Base-by-base conservation (phyloP, 2,113 vertebrate genomes). In the Alligator mississippiensis region DNA sequence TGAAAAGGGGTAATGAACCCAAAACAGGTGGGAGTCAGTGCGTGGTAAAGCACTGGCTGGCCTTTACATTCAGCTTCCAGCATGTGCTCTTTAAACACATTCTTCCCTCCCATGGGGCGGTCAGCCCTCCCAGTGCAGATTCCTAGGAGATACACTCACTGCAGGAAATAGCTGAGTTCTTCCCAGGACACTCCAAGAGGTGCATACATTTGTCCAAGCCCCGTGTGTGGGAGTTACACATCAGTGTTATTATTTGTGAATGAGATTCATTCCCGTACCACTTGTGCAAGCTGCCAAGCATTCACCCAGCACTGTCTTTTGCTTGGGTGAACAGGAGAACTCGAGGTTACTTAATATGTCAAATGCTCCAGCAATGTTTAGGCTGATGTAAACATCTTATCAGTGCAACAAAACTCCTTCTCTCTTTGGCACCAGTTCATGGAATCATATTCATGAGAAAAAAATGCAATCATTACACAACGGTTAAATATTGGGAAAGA, bases 361-460 rank as follows among this genome's bases (percentile, higher is more conserved):
- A 97, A 82, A 76, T 38, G 72, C 93, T 93, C 95, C 86, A 80
- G 96, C 54, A 80, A 94, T 93, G 93, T 96, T 97, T 91, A 91
- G 92, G 97, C 96, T 96, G 97, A 98, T 97, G 96, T 96, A 97
- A 98, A 98, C 96, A 97, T 97, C 98, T 98, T 98, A 98, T 98
- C 97, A 2, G 94, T 93, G 93, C 89, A 93, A 96, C 93, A 93
- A 18, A 93, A 97, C 97, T 96, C 95, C 92, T 92, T 66, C 75
- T 77, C 89, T 87, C 79, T 97, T 97, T 98, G 98, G 98, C 98
- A 93, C 61, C 66, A 1, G 17, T 74, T 95, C 94, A 21, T 22
- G 1, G 92, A 94, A 82, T 81, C 11, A 3, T 64, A 96, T 96
- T 98, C 97, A 97, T 90, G 82, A 75, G 96, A 92, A 85, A 97